Evolutionary conservation across 2,113 vertebrate genomes (phyloP).

Genomic region (Psammodynastes pulverulentus): DNA sequence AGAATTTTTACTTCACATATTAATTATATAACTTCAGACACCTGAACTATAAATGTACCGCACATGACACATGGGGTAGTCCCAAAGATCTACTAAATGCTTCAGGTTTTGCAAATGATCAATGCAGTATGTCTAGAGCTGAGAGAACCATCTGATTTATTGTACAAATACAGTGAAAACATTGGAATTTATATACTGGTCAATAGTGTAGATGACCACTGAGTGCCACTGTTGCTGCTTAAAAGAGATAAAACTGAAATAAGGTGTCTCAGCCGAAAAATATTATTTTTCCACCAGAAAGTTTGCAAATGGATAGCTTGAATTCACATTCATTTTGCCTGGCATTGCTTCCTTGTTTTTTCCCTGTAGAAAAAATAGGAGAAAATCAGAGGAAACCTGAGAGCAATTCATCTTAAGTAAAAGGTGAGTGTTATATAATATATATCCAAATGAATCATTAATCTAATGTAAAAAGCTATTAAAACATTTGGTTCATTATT

Average conservation of each 20-base stretch:
- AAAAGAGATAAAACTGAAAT: not conserved
- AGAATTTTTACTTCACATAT: not conserved
- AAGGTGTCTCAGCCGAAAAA: not conserved
- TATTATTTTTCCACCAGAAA: constrained; percentile 17
- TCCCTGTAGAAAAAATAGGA: not conserved
- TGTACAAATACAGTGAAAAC: not conserved
- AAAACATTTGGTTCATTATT: constrained; percentile 38
- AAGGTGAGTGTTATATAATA: constrained; percentile 4
- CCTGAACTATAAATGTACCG: constrained; percentile 21
- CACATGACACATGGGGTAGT: not conserved
- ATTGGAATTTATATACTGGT: constrained; percentile 12
- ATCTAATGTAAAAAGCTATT: not conserved
- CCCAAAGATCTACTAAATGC: constrained; percentile 22
- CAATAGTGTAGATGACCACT: constrained; percentile 26
- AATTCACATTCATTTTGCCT: constrained; percentile 1
- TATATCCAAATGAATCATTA: constrained; percentile 18
- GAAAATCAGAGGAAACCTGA: constrained; percentile 16
- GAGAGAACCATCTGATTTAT: not conserved
- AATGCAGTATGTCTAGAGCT: not conserved
- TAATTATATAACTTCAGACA: constrained; percentile 28
- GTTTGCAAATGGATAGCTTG: constrained; percentile 15
- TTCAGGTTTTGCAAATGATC: constrained; percentile 10
- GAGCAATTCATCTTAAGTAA: not conserved
- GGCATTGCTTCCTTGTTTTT: constrained; percentile 1
- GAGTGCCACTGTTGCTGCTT: constrained; percentile 40